A percentile compares a stretch with the other conserved stretches of the same genome.
phyloP scores from a whole-genome alignment of 2,797 vertebrate species.

The Protosalanx chinensis region DNA sequence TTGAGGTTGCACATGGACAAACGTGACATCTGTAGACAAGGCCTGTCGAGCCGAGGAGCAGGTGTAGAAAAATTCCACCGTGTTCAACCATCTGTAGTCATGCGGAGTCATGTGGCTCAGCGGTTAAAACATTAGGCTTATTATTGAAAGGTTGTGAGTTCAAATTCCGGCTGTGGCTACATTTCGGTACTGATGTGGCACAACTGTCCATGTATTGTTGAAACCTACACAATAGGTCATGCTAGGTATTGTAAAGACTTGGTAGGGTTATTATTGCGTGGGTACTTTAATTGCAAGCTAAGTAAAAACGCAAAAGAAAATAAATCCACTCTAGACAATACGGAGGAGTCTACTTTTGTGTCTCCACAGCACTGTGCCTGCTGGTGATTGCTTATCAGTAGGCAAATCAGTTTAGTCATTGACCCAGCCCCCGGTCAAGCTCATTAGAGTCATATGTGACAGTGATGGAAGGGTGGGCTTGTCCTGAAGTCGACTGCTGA shows the following conservation, averaged over 20 bases:
- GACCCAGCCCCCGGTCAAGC: conserved; percentile 73
- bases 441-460: conserved; percentile 80
- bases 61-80: neutral
- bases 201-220: conserved; percentile 14
- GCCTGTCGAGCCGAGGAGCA: neutral
- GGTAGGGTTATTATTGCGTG: conserved; percentile 3
- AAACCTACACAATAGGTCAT: conserved; percentile 9
- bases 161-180: no score
- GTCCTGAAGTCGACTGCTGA: conserved; percentile 75
- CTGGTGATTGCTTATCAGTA: conserved; percentile 76
- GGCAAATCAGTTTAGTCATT: conserved; percentile 84
- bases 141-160: no score
- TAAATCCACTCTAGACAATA: conserved; percentile 13
- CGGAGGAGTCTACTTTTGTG: conserved; percentile 29
- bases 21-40: conserved; percentile 27
- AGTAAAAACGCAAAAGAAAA: conserved; percentile 3
- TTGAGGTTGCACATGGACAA: conserved; percentile 27
- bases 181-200: neutral
- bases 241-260: neutral
- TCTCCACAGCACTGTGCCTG: conserved; percentile 39
- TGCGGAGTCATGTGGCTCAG: no score
- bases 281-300: conserved; percentile 7
- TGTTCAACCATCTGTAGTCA: neutral
- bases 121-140: no score
- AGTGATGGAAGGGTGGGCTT: conserved; percentile 80